Percentiles rank a stretch among this genome's conserved stretches.
Evolutionary conservation across 2,113 vertebrate genomes (phyloP).

Genomic region (Hipposideros armiger): DNA sequence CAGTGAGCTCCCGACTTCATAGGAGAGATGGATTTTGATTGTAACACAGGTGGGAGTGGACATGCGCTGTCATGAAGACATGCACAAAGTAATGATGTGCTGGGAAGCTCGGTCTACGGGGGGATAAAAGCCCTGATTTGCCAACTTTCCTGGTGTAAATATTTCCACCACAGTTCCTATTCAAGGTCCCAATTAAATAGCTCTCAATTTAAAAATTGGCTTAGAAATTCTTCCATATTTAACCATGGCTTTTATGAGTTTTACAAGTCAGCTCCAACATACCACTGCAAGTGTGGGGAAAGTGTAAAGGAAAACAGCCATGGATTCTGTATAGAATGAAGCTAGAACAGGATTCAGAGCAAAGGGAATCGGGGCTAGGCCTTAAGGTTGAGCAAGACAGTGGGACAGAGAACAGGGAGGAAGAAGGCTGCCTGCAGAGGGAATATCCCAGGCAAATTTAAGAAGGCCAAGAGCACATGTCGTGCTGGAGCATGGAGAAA

Average conservation of each 20-base stretch:
- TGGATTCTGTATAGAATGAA: not conserved
- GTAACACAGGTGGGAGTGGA: not conserved
- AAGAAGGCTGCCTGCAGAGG: not conserved
- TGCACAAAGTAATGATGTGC: fast-evolving
- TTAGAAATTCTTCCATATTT: not conserved
- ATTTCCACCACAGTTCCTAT: not conserved
- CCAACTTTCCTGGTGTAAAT: not conserved
- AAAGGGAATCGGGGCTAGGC: not conserved
- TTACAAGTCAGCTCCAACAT: not conserved
- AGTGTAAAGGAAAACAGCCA: not conserved
- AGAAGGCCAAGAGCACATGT: not conserved
- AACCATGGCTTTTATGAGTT: not conserved
- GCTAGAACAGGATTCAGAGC: not conserved
- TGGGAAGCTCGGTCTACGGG: not conserved
- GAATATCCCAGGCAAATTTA: not conserved
- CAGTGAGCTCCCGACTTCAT: not conserved
- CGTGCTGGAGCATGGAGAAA: not conserved
- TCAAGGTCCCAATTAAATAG: not conserved
- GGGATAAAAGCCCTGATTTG: not conserved
- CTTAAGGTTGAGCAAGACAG: not conserved
- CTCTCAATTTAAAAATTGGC: not conserved
- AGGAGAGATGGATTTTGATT: not conserved
- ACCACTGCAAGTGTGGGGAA: not conserved
- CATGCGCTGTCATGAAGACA: not conserved
- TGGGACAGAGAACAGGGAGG: not conserved